Evolutionary conservation across 2,888 invertebrate genomes (phyloP).

Genomic region (Acronicta aceris): DNA sequence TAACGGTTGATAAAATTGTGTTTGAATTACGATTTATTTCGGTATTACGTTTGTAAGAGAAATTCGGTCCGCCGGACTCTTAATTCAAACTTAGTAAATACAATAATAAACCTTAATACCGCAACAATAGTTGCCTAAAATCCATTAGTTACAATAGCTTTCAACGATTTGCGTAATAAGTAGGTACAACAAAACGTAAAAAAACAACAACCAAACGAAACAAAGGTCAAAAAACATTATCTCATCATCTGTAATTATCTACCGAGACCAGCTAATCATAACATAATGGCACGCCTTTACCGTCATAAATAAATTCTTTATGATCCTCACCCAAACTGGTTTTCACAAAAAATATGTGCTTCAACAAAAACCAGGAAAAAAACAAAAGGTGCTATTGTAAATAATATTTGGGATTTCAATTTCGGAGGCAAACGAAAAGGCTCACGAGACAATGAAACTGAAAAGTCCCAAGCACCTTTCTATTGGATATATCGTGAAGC

Average conservation of each 20-base stretch:
- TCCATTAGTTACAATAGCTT: conserved; percentile 5
- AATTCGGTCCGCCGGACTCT: too few relatives aligned
- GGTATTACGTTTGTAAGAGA: too few relatives aligned
- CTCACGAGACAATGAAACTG: conserved; percentile 76
- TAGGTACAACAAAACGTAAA: conserved; percentile 37
- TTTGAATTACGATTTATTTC: too few relatives aligned
- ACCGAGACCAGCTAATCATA: conserved; percentile 76
- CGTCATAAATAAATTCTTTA: conserved; percentile 76
- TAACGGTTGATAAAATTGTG: too few relatives aligned
- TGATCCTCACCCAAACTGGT: conserved; percentile 71
- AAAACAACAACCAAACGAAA: conserved; percentile 59
- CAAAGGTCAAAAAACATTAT: conserved; percentile 65
- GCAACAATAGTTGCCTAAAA: conserved; percentile 2
- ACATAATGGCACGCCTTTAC: conserved; percentile 78
- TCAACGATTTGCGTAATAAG: conserved; percentile 46
- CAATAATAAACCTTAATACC: too few relatives aligned
- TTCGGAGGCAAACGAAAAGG: conserved; percentile 68
- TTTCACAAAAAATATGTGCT: conserved; percentile 73
- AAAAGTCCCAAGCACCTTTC: conserved; percentile 78
- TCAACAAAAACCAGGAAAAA: conserved; percentile 60
- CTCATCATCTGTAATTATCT: conserved; percentile 81
- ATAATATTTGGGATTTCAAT: conserved; percentile 72
- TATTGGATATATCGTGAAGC: conserved; percentile 55
- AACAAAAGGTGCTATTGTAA: conserved; percentile 73
- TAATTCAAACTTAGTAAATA: too few relatives aligned